Conservation (phyloP, 2,888 invertebrate genomes). For the Diabrotica balteata region DNA sequence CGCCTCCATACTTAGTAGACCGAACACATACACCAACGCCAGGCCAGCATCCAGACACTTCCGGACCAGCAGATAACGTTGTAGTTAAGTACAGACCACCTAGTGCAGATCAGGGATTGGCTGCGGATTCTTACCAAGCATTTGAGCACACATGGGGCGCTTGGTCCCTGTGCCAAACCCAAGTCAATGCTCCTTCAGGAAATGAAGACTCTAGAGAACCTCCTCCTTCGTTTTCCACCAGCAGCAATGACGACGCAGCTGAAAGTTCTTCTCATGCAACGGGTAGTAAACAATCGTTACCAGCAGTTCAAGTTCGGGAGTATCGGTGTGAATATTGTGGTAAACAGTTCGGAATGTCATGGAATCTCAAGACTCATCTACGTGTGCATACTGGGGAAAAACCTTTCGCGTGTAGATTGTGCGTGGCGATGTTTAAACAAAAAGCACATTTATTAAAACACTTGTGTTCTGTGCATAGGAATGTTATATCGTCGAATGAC, state of each 20-base stretch:
- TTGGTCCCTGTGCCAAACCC: constrained; percentile 71
- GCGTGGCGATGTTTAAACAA: constrained; percentile 92
- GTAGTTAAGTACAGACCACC: constrained; percentile 71
- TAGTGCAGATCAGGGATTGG: constrained; percentile 70
- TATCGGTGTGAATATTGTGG: constrained; percentile 90
- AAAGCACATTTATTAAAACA: constrained; percentile 88
- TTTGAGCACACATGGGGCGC: constrained; percentile 69
- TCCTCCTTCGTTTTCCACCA: constrained; percentile 53
- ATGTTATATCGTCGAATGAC: constrained; percentile 85
- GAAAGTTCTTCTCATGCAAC: constrained; percentile 58
- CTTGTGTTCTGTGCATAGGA: constrained; percentile 87
- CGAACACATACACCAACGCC: constrained; percentile 69
- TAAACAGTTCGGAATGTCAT: constrained; percentile 91
- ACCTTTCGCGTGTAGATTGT: constrained; percentile 87
- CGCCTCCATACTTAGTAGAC: constrained; percentile 74
- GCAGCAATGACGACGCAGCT: constrained; percentile 54
- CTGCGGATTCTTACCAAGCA: constrained; percentile 61
- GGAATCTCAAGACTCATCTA: constrained; percentile 89
- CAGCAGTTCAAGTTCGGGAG: constrained; percentile 73
- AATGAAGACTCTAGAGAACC: constrained; percentile 49
- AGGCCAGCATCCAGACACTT: constrained; percentile 57
- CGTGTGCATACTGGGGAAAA: constrained; percentile 89
- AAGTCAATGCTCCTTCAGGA: constrained; percentile 63
- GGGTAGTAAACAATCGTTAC: constrained; percentile 50
- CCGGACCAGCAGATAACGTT: constrained; percentile 63